Evolutionary conservation across 2,888 invertebrate species (phyloP), one percentile per base, ranked within the genome.

Genomic region (Conomelus anceps): DNA sequence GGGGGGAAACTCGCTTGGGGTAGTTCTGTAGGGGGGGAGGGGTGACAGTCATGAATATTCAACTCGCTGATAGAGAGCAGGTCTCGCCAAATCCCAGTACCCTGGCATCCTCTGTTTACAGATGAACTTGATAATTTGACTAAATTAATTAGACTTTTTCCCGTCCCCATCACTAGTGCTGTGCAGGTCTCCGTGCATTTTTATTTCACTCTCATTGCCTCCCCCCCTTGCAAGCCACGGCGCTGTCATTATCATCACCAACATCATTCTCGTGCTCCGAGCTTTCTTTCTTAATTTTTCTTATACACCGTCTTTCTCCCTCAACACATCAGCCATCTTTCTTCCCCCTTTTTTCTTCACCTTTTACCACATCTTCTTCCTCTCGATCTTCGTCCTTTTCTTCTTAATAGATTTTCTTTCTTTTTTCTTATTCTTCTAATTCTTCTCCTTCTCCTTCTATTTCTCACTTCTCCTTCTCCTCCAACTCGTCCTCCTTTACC

Each of bases 101-200:
- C 63, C 85, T 22, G 24, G 85, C 88, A 22, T 85, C 29, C 85
- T 26, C 88, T 88, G 88, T 88, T 88, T 88, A 88, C 85, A 85
- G 85, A 88, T 85, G 88, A 29, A 85, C 29, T 34, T 85, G 85
- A 88, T 88, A 88, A 88, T 24, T 85, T 85, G 29, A 29, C 85
- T 88, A 88, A 88, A 88, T 88, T 88, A 88, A 88, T 88, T 85
- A 85, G 86, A 86, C 23, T 86, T 86, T 86, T 86, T 86, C 86
- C 23, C 29, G 29, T 26, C 86, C 86, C 86, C 86, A 63, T 63
- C 63, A 63, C n/a, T 17, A 17, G 34, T 34, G 34, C 34, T 1
- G 34, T 63, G 63, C 63, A 63, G 26, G 63, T 63, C n/a, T n/a
- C 63, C 63, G n/a, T 63, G 63, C 63, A 63, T 63, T 63, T 63